Percentiles rank a stretch among this genome's conserved stretches.
These are phyloP conservation scores for Aurelia sp. DNA, from an alignment of 30 jellyfish, hydroid and myxozoan species.

Conservation along the genomic window DNA sequence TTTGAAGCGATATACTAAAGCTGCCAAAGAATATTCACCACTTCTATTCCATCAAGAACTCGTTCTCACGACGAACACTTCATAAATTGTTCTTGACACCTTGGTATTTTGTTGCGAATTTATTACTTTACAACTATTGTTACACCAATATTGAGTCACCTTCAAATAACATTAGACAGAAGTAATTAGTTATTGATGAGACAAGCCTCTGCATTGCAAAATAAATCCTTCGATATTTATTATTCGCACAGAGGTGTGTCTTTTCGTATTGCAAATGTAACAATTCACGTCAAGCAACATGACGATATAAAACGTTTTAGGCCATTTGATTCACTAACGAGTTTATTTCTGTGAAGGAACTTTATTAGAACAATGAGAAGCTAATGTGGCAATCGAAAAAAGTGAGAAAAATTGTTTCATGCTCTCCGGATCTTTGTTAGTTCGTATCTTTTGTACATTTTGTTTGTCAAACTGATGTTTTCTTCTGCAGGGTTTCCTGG, in stretches of 20 bases:
- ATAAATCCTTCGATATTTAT: constrained; percentile 17
- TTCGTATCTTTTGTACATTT: too few relatives aligned
- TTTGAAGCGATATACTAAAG: too few relatives aligned
- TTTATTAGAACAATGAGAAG: too few relatives aligned
- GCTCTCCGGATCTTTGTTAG: too few relatives aligned
- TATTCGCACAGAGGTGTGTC: constrained; percentile 16
- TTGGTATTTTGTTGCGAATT: constrained; percentile 27
- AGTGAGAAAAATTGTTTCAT: neutral
- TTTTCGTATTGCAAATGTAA: constrained; percentile 14
- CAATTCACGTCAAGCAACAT: constrained; percentile 8
- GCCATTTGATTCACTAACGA: neutral
- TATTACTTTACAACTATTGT: constrained; percentile 25
- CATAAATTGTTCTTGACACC: constrained; percentile 51
- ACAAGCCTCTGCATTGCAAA: constrained; percentile 22
- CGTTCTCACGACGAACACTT: constrained; percentile 51
- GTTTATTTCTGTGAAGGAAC: neutral
- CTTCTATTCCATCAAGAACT: too few relatives aligned
- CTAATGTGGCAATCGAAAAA: constrained; percentile 2
- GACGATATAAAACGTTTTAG: neutral
- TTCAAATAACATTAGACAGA: constrained; percentile 18
- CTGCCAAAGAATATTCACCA: too few relatives aligned
- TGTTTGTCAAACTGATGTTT: too few relatives aligned
- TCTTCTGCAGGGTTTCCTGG: constrained; percentile 18
- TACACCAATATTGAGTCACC: constrained; percentile 49
- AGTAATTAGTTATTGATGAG: constrained; percentile 54